These are phyloP conservation scores for Hemitrygon akajei DNA, from an alignment of 2,797 vertebrate genomes.

Conservation along the genomic window DNA sequence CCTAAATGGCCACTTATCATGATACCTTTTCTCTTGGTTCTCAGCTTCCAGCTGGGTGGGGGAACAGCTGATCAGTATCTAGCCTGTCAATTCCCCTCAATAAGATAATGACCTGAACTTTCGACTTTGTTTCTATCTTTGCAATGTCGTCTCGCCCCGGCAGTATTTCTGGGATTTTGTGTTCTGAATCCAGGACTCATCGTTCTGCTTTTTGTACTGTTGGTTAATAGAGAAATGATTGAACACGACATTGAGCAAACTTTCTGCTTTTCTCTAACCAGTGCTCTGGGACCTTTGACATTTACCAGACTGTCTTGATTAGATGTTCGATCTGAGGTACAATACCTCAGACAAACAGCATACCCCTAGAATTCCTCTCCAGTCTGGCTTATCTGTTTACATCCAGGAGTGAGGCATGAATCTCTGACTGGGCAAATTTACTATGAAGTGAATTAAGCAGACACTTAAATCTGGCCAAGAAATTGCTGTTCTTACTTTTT, in stretches of 20 bases:
- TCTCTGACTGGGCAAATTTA: neutral
- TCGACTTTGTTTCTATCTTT: too few species aligned
- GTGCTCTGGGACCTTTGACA: neutral
- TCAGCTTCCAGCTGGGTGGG: too few species aligned
- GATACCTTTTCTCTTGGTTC: too few species aligned
- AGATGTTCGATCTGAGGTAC: neutral
- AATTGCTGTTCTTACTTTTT: neutral
- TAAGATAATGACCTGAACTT: too few species aligned
- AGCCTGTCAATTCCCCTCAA: too few species aligned
- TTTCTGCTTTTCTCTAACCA: neutral
- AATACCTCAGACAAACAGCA: neutral
- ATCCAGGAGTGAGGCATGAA: too few species aligned
- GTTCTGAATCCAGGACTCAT: neutral
- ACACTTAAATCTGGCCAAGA: neutral
- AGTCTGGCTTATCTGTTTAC: neutral
- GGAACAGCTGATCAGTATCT: too few species aligned
- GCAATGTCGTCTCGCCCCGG: too few species aligned
- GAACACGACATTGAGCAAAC: neutral
- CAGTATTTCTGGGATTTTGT: too few species aligned
- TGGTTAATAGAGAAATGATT: neutral
- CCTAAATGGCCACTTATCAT: too few species aligned
- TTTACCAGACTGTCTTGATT: neutral
- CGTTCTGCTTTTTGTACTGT: neutral
- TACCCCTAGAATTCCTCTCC: neutral
- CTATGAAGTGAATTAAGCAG: neutral